Conservation (phyloP, 1,140 invertebrate genomes). For the Helicoverpa armigera region DNA sequence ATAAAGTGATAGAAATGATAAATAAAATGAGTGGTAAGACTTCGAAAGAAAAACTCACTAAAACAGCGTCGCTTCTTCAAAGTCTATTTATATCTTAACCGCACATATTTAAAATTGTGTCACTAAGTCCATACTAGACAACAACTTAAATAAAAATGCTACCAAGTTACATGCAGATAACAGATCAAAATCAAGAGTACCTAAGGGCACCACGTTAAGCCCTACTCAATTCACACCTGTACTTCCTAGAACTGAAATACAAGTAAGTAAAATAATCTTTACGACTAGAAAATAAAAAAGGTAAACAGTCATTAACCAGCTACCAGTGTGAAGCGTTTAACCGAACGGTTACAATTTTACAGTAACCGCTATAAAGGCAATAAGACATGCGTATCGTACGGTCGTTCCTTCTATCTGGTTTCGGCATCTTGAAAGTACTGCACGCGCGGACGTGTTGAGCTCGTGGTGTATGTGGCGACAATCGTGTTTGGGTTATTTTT, state of each 20-base stretch:
- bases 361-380: constrained; percentile 56
- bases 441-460: constrained; percentile 63
- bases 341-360: constrained; percentile 57
- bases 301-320: constrained; percentile 26
- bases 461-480: constrained; percentile 46
- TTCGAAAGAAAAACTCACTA: too few relatives aligned
- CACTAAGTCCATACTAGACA: too few relatives aligned
- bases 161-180: too few relatives aligned
- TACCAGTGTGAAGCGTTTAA: constrained; percentile 39
- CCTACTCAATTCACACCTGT: constrained; percentile 6
- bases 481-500: constrained; percentile 28
- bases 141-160: too few relatives aligned
- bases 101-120: too few relatives aligned
- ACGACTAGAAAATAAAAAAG: constrained; percentile 31
- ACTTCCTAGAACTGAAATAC: constrained; percentile 12
- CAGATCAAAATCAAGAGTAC: not conserved
- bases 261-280: constrained; percentile 19
- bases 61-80: too few relatives aligned
- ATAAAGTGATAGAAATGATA: too few relatives aligned
- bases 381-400: constrained; percentile 54
- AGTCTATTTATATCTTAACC: too few relatives aligned
- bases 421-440: constrained; percentile 72
- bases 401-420: constrained; percentile 57
- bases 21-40: too few relatives aligned
- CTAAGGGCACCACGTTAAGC: constrained; percentile 14